These are phyloP conservation scores for Perizoma affinitatum DNA, from an alignment of 2,888 invertebrate species.

Conservation along the genomic window DNA sequence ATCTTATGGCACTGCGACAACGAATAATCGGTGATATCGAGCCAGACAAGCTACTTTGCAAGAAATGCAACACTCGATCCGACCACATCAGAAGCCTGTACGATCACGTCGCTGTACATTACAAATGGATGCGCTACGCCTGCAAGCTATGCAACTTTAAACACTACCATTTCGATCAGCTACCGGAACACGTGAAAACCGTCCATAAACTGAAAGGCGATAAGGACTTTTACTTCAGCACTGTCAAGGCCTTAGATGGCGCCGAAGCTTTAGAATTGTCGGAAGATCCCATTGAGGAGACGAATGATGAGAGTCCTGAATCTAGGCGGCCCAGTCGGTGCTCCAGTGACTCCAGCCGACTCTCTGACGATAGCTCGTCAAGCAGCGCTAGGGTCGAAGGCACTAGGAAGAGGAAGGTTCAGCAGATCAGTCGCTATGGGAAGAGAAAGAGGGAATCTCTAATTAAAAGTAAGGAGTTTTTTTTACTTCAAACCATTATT, in stretches of 20 bases:
- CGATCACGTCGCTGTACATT: conserved; percentile 86
- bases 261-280: conserved; percentile 66
- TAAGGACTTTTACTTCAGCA: conserved; percentile 77
- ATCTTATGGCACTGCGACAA: conserved; percentile 66
- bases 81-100: conserved; percentile 79
- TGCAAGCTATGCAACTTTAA: conserved; percentile 90
- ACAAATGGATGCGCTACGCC: conserved; percentile 89
- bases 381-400: conserved; percentile 65
- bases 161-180: conserved; percentile 86
- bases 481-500: conserved; percentile 5
- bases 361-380: conserved; percentile 76
- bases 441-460: conserved; percentile 60
- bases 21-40: conserved; percentile 71
- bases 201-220: conserved; percentile 85
- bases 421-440: conserved; percentile 28
- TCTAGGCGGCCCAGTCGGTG: conserved; percentile 73
- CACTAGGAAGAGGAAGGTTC: conserved; percentile 65
- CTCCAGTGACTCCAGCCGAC: conserved; percentile 74
- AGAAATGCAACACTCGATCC: conserved; percentile 79
- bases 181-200: conserved; percentile 86
- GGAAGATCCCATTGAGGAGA: conserved; percentile 53
- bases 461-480: conserved; percentile 50
- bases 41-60: conserved; percentile 71
- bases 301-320: conserved; percentile 60
- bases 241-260: conserved; percentile 75